Percentiles rank a stretch among this genome's conserved stretches.
phyloP scores from a whole-genome alignment of 2,888 invertebrate genomes.

The Psylliodes chrysocephalus region DNA sequence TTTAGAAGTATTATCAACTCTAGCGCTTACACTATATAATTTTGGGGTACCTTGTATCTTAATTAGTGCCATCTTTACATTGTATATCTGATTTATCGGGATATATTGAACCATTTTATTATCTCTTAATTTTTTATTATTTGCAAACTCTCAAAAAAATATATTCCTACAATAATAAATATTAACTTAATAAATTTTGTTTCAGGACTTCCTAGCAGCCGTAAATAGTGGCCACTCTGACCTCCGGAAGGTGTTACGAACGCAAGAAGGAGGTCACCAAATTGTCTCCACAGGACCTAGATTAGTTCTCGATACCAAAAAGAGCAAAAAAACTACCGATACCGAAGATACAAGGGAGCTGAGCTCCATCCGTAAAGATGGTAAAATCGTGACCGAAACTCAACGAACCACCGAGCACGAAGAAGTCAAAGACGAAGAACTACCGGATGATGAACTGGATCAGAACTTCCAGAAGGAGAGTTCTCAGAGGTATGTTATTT shows the following conservation, averaged over 20 bases:
- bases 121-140: no score
- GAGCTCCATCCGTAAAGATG: conserved; percentile 82
- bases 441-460: conserved; percentile 70
- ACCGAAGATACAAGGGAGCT: conserved; percentile 85
- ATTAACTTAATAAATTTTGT: background rate
- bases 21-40: no score
- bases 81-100: no score
- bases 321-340: conserved; percentile 83
- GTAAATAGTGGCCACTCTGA: conserved; percentile 74
- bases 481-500: conserved; percentile 60
- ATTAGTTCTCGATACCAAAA: conserved; percentile 79
- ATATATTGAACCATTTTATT: no score
- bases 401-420: conserved; percentile 87
- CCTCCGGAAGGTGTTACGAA: conserved; percentile 74
- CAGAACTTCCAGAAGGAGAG: conserved; percentile 66
- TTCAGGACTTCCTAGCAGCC: conserved; percentile 81
- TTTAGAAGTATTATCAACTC: no score
- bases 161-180: no score
- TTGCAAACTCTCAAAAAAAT: no score
- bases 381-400: conserved; percentile 86
- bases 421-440: conserved; percentile 82
- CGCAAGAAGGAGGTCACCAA: conserved; percentile 70
- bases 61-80: no score
- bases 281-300: conserved; percentile 76
- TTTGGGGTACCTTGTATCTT: no score